Percentiles rank a stretch among this genome's conserved stretches.
These are phyloP conservation scores for Geotrypetes seraphini DNA, from an alignment of 2,797 vertebrate species.

Conservation along the genomic window DNA sequence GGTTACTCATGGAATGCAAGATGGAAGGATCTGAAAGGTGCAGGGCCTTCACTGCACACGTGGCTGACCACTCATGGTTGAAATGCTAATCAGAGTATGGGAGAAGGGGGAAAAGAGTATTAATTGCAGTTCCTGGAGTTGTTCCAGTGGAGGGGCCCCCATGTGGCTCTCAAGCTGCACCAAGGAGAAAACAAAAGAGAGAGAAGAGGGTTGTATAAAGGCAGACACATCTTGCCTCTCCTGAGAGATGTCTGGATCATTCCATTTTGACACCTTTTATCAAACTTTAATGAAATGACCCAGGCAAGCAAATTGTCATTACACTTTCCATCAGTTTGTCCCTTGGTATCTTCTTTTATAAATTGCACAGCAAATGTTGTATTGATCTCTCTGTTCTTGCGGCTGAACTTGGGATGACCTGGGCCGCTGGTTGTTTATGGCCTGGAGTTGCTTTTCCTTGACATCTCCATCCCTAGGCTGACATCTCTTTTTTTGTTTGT, in stretches of 20 bases:
- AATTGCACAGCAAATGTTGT: slow-evolving; percentile 83
- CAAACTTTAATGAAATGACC: slow-evolving; percentile 76
- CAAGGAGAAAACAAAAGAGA: no score
- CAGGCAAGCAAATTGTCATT: slow-evolving; percentile 83
- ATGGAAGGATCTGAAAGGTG: no score
- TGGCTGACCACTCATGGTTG: no score
- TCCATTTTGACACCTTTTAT: slow-evolving; percentile 75
- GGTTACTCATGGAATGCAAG: no score
- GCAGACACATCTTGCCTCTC: no score
- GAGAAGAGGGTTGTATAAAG: no score
- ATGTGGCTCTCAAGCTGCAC: background rate
- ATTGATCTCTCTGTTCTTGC: slow-evolving; percentile 78
- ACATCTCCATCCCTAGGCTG: slow-evolving; percentile 65
- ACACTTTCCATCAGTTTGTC: slow-evolving; percentile 80
- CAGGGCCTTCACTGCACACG: no score
- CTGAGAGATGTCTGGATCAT: slow-evolving; percentile 58
- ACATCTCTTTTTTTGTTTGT: slow-evolving; percentile 59
- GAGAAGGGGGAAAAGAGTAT: background rate
- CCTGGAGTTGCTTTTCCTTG: slow-evolving; percentile 69
- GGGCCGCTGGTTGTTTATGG: slow-evolving; percentile 75
- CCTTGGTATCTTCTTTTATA: slow-evolving; percentile 81
- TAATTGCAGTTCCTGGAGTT: background rate
- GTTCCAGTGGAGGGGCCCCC: no score
- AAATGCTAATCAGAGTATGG: no score
- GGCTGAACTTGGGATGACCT: slow-evolving; percentile 90